Evolutionary conservation across 2,797 vertebrate genomes (phyloP), one percentile per base, ranked within the genome.

Genomic region (Podarcis lilfordi): DNA sequence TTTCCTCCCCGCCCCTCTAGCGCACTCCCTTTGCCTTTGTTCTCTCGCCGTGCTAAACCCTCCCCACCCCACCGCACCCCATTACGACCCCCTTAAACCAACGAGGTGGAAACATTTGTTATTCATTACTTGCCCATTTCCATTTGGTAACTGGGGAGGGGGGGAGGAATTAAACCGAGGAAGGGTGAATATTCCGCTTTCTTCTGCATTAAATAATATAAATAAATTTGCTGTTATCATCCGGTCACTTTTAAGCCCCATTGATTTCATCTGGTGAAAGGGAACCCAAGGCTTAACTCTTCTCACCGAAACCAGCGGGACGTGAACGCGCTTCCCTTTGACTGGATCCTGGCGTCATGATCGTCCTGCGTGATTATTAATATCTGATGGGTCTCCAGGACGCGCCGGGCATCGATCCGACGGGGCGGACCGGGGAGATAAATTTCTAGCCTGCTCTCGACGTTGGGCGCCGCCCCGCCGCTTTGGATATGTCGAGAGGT

Each of bases 71-170:
- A 68, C 21, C 64, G 21, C 76, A 79, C 85, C 77, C 59, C 80
- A 78, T 89, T 75, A 86, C 35, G 77, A 7, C 37, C 71, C 29
- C 85, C 88, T 88, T 88, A 83, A 91, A 89, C 84, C 32, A 92
- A 92, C 43, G 2, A 90, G 91, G 90, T 81, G 89, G 43, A 83
- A 91, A 95, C 96, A 95, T 95, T 96, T 96, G 95, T 94, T 94
- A 91, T 90, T 92, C 91, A 96, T 96, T 96, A 94, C 61, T 45
- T 23, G 75, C 79, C 82, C 0, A 3, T 86, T 92, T 71, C 85
- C 91, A 66, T 61, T 68, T 10, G 82, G 72, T 80, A 23, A 87
- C 59, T 40, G 68, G 27, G 77, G 17, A 19, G 17, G 69, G 2
- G 6, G 8, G 27, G 29, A 32, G 23, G 19, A 40, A 32, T 45